Evolutionary conservation across 1,140 invertebrate species (phyloP), one percentile per base, ranked within the genome.

Genomic region (Stegodyphus dumicola): DNA sequence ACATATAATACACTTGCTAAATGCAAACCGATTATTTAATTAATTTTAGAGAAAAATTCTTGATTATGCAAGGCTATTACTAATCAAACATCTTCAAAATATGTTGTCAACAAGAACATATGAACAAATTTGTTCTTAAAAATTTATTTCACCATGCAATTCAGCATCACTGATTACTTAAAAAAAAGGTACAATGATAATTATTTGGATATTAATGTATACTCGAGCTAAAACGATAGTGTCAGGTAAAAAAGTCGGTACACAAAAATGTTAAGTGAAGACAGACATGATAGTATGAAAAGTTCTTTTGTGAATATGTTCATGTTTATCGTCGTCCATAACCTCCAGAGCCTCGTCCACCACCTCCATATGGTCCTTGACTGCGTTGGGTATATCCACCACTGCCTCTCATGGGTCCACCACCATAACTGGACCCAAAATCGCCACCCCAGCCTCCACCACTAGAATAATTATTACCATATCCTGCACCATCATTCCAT

Each of bases 311-410:
- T 10, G 11, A 49, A 71, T 5, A 52, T 6, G n/a, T 71, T 71
- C 51, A 51, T 49, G 49, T 71, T 69, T 49, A 70, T 6, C 66
- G 13, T 9, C 78, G 67, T 6, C 78, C 78, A 71, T 81, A 81
- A 6, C 84, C 76, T 10, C 74, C 67, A 48, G 49, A 52, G 53
- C 78, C 79, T 53, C 77, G 49, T 13, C 79, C 78, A 64, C 78
- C 54, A 15, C 69, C 70, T 54, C 88, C 86, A 69, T 88, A 88
- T n/a, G 88, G 88, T 54, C 87, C 87, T 69, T 64, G 48, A 18
- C 88, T 79, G 17, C 88, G 52, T 18, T 88, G 81, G 7, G 65
- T 48, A 65, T 86, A 88, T n/a, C 73, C 73, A 7, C 70, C 67
- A 11, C 70, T 69, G 17, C 71, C 60, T 52, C 73, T 49, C 52